Conservation (phyloP, 1,140 invertebrate genomes). For the Pachyrhynchus sulphureomaculatus region DNA sequence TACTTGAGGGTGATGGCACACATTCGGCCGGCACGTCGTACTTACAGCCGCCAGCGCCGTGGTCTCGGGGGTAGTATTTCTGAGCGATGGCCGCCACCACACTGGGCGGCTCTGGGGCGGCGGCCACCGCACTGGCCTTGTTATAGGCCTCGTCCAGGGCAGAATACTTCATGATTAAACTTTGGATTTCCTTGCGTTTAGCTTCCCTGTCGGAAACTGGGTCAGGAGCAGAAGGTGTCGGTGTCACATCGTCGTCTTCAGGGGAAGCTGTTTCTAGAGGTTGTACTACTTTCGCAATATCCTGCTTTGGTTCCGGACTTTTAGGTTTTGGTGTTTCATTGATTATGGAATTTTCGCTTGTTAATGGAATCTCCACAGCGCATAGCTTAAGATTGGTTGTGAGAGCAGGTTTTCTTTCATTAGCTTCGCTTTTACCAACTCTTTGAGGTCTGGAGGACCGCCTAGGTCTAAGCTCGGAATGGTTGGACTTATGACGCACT, state of each 20-base stretch:
- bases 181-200: conserved; percentile 77
- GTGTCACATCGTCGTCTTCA: conserved; percentile 57
- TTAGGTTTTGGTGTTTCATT: background rate
- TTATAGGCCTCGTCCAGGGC: conserved; percentile 68
- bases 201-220: conserved; percentile 69
- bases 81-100: conserved; percentile 41
- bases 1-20: conserved; percentile 34
- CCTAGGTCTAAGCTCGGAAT: conserved; percentile 51
- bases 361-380: conserved; percentile 53
- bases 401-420: conserved; percentile 47
- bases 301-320: background rate
- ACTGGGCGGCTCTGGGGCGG: conserved; percentile 44
- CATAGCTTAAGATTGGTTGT: conserved; percentile 51
- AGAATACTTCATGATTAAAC: conserved; percentile 75
- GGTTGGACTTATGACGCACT: conserved; percentile 45
- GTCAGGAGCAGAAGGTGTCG: conserved; percentile 56
- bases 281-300: conserved; percentile 1
- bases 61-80: conserved; percentile 44
- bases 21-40: conserved; percentile 35
- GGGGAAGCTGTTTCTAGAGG: conserved; percentile 31
- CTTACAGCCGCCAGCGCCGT: conserved; percentile 52
- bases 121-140: conserved; percentile 48
- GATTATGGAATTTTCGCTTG: conserved; percentile 17
- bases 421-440: conserved; percentile 55
- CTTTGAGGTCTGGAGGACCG: conserved; percentile 52